Conservation (phyloP, 2,113 vertebrate genomes). For the Chaetura pelagica region DNA sequence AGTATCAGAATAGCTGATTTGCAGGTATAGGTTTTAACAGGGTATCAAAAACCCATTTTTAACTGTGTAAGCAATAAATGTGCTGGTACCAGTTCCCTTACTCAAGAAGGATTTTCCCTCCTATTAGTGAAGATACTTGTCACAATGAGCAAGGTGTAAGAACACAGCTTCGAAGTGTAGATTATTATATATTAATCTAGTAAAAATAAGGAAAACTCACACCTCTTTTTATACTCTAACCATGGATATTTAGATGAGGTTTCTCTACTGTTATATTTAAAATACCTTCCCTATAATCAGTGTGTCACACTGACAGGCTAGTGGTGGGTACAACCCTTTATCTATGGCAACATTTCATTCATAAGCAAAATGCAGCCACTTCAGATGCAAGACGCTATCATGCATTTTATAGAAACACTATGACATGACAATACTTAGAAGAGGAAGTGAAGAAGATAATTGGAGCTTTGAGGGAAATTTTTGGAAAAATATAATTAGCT, state of each 20-base stretch:
- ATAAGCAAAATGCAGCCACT: neutral
- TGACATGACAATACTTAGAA: neutral
- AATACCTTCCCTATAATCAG: neutral
- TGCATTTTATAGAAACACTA: neutral
- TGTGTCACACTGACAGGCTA: neutral
- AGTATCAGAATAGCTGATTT: neutral
- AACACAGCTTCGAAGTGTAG: neutral
- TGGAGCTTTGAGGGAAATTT: neutral
- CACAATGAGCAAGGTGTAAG: neutral
- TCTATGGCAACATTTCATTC: neutral
- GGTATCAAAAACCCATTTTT: neutral
- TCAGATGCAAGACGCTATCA: neutral
- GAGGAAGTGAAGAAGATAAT: neutral
- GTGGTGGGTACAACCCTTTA: neutral
- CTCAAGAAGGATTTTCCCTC: neutral
- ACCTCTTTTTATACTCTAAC: neutral
- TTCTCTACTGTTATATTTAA: neutral
- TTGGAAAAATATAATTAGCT: slow-evolving; percentile 10
- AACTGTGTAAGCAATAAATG: neutral
- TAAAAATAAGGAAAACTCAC: neutral
- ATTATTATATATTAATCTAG: neutral
- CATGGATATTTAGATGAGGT: neutral
- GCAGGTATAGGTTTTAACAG: neutral
- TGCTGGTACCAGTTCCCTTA: neutral
- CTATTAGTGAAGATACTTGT: neutral